Conservation (phyloP, 2,113 vertebrate species). For the Spea bombifrons region DNA sequence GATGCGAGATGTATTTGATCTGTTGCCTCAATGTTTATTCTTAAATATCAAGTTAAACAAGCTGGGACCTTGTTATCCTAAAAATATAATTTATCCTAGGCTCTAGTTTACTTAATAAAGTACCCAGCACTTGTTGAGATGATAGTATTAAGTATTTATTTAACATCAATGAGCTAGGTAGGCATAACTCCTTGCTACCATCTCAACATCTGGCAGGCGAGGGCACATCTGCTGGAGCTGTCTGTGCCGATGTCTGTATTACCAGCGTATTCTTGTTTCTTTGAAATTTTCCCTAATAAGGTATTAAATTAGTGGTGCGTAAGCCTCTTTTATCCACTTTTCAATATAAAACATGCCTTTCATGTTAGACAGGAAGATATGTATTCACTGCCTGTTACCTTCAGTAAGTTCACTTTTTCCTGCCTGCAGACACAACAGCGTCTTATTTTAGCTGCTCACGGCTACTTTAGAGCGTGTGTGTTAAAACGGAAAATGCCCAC, state of each 20-base stretch:
- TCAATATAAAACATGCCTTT: conserved; percentile 15
- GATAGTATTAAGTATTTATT: no score
- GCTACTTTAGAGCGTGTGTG: background rate
- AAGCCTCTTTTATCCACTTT: conserved; percentile 4
- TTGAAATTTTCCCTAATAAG: conserved; percentile 33
- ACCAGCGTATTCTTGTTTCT: background rate
- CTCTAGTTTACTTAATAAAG: no score
- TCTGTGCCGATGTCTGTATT: background rate
- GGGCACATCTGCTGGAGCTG: no score
- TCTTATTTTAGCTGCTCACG: conserved; percentile 12
- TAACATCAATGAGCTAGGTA: no score
- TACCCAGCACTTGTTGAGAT: no score
- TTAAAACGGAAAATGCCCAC: conserved; percentile 10
- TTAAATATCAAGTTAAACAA: no score
- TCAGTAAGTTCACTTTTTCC: background rate
- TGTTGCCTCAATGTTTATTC: no score
- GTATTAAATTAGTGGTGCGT: background rate
- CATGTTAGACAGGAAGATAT: background rate
- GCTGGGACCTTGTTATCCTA: no score
- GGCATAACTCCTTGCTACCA: no score
- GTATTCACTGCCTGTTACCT: background rate
- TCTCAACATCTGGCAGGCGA: no score
- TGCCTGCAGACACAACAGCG: background rate
- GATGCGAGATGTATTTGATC: no score
- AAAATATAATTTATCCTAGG: no score